Evolutionary conservation across 2,797 vertebrate genomes (phyloP), one percentile per base, ranked within the genome.

Genomic region (Pseudotriccus pelzelni): DNA sequence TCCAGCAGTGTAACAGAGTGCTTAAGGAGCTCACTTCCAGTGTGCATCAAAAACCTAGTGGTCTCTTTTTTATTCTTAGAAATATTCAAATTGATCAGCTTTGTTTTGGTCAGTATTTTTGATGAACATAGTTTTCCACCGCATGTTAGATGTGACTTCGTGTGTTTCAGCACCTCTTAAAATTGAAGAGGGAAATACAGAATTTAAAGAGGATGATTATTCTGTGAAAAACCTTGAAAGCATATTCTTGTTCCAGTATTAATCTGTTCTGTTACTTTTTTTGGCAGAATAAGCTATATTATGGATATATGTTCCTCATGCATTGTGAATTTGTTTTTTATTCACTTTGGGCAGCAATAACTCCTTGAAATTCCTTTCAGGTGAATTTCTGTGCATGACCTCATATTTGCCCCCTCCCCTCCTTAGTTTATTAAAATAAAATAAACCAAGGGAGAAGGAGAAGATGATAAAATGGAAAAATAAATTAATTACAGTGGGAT

Each of bases 351-450:
- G 39, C 69, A 85, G 37, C 36, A 66, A 9, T 36, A 74, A 36
- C 39, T 70, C 43, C 23, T 78, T 76, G 17, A 85, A 55, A 77
- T 83, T 74, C 36, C 21, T 79, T 62, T 84, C 18, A 36, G 36
- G 27, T 76, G 43, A 53, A 37, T 80, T 82, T 9, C 22, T 87
- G 28, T 76, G 64, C 2, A 4, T 77, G 73, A 39, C 7, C 6
- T 84, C 4, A 1, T 77, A 52, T 32, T 28, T 60, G 3, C 11
- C 6, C 2, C 27, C 2, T 5, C 7, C 1, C 1, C 6, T 2
- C 2, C 4, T 23, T 12, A 23, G 14, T 47, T 94, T 56, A 64
- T 85, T 89, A 68, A 72, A 74, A 80, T 77, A 36, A 69, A 75
- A 84, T 39, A 69, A 1, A 6, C 4, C 8, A 76, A 0, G 10